A percentile compares a stretch with the other conserved stretches of the same genome.
Conservation (phyloP, 2,113 vertebrate species). For the Clarias macrocephalus region DNA sequence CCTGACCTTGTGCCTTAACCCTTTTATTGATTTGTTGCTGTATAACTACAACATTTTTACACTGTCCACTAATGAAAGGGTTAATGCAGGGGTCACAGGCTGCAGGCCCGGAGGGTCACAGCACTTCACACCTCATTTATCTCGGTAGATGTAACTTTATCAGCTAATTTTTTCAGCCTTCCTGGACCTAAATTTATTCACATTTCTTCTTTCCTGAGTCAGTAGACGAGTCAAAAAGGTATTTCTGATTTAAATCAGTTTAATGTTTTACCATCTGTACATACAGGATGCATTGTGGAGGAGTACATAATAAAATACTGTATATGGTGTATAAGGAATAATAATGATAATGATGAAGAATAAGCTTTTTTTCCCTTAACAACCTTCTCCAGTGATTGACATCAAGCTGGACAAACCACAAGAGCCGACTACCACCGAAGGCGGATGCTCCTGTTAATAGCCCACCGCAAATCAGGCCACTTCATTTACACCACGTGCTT, state of each 20-base stretch:
- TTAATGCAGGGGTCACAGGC: not conserved
- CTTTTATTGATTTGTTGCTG: too few relatives aligned
- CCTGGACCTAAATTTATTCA: not conserved
- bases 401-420: slow-evolving; percentile 81
- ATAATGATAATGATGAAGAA: not conserved
- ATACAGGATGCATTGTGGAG: not conserved
- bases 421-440: slow-evolving; percentile 75
- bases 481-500: slow-evolving; percentile 75
- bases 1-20: slow-evolving; percentile 3
- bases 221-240: not conserved
- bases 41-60: too few relatives aligned
- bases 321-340: not conserved
- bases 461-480: not conserved
- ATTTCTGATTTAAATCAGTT: not conserved
- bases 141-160: not conserved
- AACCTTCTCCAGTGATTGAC: slow-evolving; percentile 71
- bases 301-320: not conserved
- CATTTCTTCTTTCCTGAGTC: not conserved
- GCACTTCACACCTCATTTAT: not conserved
- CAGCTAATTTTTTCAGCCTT: not conserved
- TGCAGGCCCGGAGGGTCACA: not conserved
- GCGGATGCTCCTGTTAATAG: slow-evolving; percentile 79
- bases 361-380: slow-evolving; percentile 2
- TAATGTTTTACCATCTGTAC: not conserved
- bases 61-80: too few relatives aligned